Evolutionary conservation across 2,888 invertebrate species (phyloP).

Genomic region (Criorhina ranunculi): DNA sequence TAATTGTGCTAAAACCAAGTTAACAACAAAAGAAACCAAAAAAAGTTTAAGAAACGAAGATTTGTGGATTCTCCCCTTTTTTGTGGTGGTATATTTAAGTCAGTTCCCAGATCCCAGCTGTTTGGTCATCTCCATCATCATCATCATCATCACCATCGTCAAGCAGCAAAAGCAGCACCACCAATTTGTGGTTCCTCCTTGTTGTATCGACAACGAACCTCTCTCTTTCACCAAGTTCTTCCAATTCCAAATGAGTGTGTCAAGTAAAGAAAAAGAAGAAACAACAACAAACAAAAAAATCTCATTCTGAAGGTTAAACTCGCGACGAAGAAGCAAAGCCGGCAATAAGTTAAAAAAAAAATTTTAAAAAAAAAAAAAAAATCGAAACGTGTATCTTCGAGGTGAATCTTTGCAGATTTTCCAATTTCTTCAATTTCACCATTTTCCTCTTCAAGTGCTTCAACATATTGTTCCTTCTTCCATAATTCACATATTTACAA

Average conservation of each 20-base stretch:
- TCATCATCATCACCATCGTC: not conserved
- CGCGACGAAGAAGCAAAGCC: slow-evolving; percentile 61
- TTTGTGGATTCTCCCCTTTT: slow-evolving; percentile 5
- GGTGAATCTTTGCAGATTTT: slow-evolving; percentile 35
- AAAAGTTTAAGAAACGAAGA: not conserved
- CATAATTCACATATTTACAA: slow-evolving; percentile 18
- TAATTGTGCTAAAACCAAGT: not conserved
- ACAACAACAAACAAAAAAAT: slow-evolving; percentile 9
- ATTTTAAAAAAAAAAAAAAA: slow-evolving; percentile 22
- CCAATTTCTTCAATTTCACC: slow-evolving; percentile 30
- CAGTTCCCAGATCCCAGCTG: slow-evolving; percentile 49
- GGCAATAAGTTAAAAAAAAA: slow-evolving; percentile 56
- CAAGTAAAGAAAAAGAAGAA: slow-evolving; percentile 26
- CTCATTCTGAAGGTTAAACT: slow-evolving; percentile 63
- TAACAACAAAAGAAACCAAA: not conserved
- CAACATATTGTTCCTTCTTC: slow-evolving; percentile 16
- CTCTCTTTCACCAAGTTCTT: slow-evolving; percentile 32
- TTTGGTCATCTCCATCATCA: slow-evolving; percentile 42
- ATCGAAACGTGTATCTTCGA: slow-evolving; percentile 42
- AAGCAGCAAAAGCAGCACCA: not conserved
- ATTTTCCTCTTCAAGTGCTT: slow-evolving; percentile 40
- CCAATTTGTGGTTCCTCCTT: slow-evolving; percentile 34
- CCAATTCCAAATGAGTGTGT: slow-evolving; percentile 50
- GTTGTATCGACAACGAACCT: slow-evolving; percentile 3
- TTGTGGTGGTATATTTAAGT: not conserved